Base-by-base conservation (phyloP, 2,113 vertebrate genomes). In the Pholis gunnellus region DNA sequence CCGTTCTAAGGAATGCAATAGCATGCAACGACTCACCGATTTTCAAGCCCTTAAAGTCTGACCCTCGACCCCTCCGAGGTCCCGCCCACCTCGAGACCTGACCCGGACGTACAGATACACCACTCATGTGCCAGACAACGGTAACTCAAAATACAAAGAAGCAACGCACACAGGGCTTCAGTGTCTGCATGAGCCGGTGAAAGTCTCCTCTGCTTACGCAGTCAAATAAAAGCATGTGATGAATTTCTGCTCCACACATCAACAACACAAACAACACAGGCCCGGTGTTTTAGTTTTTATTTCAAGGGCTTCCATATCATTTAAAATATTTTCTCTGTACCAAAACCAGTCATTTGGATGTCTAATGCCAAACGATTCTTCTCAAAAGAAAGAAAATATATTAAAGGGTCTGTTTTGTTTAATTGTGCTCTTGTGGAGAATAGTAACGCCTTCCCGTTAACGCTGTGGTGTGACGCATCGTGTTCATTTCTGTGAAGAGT, bases 221-320 rank as follows among this genome's bases (percentile, higher is more conserved):
- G 60, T 38, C 42, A 61, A 68, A 59, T 25, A 22, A 50, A 67
- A 75, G 63, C 54, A 54, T 73, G 79, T 67, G 10, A 74, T 27
- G 46, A 42, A 1, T 34, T 9, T 61, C 2, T 40, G 15, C 56
- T n/a, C 22, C 20, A 31, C 9, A 29, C n/a, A 36, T 46, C 36
- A 31, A 59, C 57, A 34, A 68, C 36, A 42, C 50, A 50, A 31
- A 59, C 57, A 34, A 68, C 36, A 42, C 50, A 50, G 11, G 9
- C 57, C 66, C 20, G 2, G 44, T 63, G 3, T 27, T 52, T 9
- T 38, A 25, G 15, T 64, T 78, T 84, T 82, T 3, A 63, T 80
- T 88, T 91, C 71, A 91, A 88, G 90, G 90, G 90, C 87, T 92
- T 91, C 87, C 78, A 86, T 75, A 5, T 60, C 18, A 61, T 85